Conservation (phyloP, 1,140 invertebrate species). For the Tetragnatha versicolor region DNA sequence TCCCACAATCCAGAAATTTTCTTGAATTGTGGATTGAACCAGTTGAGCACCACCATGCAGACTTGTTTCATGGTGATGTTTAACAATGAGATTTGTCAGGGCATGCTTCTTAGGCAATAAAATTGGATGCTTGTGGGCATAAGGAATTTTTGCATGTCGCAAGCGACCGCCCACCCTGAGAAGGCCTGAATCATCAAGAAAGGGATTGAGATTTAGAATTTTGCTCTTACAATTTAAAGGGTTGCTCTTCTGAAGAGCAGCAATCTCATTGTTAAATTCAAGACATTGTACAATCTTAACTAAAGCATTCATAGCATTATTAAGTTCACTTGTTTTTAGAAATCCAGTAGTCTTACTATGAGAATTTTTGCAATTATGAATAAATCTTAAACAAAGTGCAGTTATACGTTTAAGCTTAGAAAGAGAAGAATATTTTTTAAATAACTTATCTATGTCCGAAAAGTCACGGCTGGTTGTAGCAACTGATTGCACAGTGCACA, state of each 20-base stretch:
- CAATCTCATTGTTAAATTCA: not conserved
- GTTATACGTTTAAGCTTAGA: not conserved
- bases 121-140: not conserved
- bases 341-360: not conserved
- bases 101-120: not conserved
- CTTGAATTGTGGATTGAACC: not conserved
- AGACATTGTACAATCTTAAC: not conserved
- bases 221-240: not conserved
- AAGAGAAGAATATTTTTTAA: not conserved
- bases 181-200: not conserved
- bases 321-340: not conserved
- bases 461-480: not conserved
- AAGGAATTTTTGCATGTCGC: constrained; percentile 8
- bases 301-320: not conserved
- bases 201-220: not conserved
- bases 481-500: not conserved
- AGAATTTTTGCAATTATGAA: not conserved
- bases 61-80: not conserved
- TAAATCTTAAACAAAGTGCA: constrained; percentile 13
- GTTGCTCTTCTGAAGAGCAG: not conserved
- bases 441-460: not conserved
- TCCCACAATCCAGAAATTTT: not conserved
- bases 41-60: not conserved
- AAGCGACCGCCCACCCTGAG: not conserved
- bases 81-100: not conserved